Evolutionary conservation across 2,113 vertebrate genomes (phyloP).

Genomic region (Lanius ludovicianus): DNA sequence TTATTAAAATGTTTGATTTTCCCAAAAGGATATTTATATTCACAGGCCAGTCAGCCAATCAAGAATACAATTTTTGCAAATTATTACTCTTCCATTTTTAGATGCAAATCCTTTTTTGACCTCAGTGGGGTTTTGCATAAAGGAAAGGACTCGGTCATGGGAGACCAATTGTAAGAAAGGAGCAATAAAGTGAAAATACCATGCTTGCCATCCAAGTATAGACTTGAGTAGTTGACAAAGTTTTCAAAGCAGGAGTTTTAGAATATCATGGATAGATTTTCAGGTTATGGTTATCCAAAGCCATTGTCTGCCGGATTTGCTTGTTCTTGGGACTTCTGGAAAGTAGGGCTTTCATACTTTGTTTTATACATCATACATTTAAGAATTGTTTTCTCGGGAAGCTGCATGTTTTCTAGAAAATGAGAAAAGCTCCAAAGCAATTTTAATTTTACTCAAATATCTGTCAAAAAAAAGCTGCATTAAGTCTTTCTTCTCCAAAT

Average conservation of each 20-base stretch:
- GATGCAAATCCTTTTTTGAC: background rate
- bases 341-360: background rate
- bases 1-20: background rate
- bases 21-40: background rate
- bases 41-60: background rate
- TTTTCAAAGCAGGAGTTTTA: background rate
- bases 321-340: background rate
- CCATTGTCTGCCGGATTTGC: background rate
- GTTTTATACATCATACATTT: background rate
- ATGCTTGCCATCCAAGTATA: background rate
- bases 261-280: background rate
- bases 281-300: background rate
- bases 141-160: background rate
- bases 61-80: background rate
- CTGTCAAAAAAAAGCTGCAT: background rate
- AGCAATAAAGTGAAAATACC: background rate
- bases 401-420: background rate
- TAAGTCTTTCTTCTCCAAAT: constrained; percentile 12
- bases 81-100: background rate
- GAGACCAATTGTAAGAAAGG: background rate
- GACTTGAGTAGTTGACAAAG: background rate
- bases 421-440: background rate
- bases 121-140: background rate
- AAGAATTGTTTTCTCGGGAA: background rate
- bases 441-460: background rate